Percentiles rank a stretch among this genome's conserved stretches.
These are phyloP conservation scores for Battus philenor DNA, from an alignment of 1,140 invertebrate genomes.

Conservation along the genomic window DNA sequence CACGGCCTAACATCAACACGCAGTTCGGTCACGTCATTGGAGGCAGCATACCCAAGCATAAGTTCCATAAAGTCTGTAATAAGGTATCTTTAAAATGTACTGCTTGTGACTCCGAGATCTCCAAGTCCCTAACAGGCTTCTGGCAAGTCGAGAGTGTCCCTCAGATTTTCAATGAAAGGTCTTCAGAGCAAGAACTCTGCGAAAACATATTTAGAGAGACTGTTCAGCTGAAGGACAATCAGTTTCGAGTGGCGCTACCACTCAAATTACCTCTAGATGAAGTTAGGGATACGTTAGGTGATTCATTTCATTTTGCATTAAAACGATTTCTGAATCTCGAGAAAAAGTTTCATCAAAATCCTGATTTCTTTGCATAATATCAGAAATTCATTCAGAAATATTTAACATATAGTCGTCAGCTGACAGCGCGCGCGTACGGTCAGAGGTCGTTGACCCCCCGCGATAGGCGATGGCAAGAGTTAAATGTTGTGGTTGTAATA, in stretches of 20 bases:
- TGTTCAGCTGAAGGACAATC: constrained; percentile 17
- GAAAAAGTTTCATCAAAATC: too few relatives aligned
- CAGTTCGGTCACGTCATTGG: too few relatives aligned
- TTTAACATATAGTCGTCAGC: too few relatives aligned
- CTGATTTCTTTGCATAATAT: constrained; percentile 18
- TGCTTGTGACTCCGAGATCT: background rate
- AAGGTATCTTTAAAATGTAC: constrained; percentile 6
- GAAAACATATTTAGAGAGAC: constrained; percentile 18
- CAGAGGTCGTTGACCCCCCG: too few relatives aligned
- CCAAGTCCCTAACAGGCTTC: background rate
- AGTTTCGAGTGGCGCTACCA: constrained; percentile 19
- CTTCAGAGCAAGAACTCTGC: constrained; percentile 9
- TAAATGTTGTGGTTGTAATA: too few relatives aligned
- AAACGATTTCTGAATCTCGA: constrained; percentile 22
- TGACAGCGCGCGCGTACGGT: too few relatives aligned
- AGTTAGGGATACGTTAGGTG: constrained; percentile 19
- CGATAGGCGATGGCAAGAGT: too few relatives aligned
- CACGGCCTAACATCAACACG: background rate
- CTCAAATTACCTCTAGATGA: constrained; percentile 17
- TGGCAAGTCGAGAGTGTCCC: constrained; percentile 9
- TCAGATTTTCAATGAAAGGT: background rate
- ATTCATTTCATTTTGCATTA: constrained; percentile 21
- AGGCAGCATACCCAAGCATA: too few relatives aligned
- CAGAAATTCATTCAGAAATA: constrained; percentile 23
- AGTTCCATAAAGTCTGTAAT: background rate